Base-by-base conservation (phyloP, 1,140 invertebrate genomes). In the Drosophila pallidifrons region DNA sequence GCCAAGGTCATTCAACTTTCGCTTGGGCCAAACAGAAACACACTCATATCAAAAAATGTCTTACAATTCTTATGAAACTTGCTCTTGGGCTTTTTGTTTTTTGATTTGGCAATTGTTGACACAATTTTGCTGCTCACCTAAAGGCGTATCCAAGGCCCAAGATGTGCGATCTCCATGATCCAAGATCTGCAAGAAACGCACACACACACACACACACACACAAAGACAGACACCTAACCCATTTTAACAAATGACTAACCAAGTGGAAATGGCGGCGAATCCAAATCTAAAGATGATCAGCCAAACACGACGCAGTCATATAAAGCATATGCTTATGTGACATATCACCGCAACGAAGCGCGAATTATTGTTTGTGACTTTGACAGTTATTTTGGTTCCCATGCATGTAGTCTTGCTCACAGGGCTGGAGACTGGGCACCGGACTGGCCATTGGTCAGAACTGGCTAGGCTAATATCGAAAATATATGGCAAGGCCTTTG, bases 231-330 rank as follows among this genome's bases (percentile, higher is more conserved):
- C 47, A 58, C 60, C 32, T 43, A 59, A 30, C 52, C 69, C 58
- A 77, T 74, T 73, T 89, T 89, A 55, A 74, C 85, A 89, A 77
- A 72, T 89, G 85, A 89, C 81, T 89, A 85, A 77, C 85, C 85
- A 89, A 73, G 85, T 89, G 85, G 74, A 88, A 88, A 88, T 88
- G 67, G 28, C 43, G 70, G 30, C 60, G 51, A 70, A 49, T 54
- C 30, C 63, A 57, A 79, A 73, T 64, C 59, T 68, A 41, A 41
- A 55, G 64, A 73, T 63, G 73, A 69, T 81, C 76, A 79, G 59
- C 67, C 68, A 81, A 72, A 72, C 77, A 79, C 51, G 30, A 49
- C 28, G 28, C 41, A 43, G 41, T 43, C 41, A 43, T 5, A 43
- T 38, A 10, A 10, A 10, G 35, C 8, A 11, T 38, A 38, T 8